Conservation (phyloP, 1,140 invertebrate genomes). For the Saccostrea glomerata region DNA sequence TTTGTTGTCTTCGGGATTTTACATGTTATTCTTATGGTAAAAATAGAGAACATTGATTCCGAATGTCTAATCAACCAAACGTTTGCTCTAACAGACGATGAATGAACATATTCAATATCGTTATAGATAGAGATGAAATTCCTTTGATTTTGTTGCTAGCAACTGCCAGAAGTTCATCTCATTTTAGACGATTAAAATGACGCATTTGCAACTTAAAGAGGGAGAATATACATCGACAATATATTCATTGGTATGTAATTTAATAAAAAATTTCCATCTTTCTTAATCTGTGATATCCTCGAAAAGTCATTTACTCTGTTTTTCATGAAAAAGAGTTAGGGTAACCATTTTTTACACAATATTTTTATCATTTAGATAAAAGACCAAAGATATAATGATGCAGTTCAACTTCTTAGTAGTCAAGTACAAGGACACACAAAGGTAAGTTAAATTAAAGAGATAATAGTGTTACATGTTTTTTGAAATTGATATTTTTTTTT, state of each 20-base stretch:
- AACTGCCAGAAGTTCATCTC: not conserved
- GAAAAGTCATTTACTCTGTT: not conserved
- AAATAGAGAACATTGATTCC: not conserved
- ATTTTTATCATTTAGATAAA: slow-evolving; percentile 87
- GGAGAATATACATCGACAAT: slow-evolving; percentile 78
- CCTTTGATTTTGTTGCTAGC: slow-evolving; percentile 3
- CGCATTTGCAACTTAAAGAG: slow-evolving; percentile 77
- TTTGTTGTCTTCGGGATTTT: not conserved
- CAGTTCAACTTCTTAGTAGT: slow-evolving; percentile 89
- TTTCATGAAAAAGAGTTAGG: not conserved
- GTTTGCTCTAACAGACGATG: not conserved
- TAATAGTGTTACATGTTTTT: too few species aligned
- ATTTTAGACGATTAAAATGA: slow-evolving; percentile 63
- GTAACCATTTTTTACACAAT: not conserved
- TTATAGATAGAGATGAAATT: slow-evolving; percentile 21
- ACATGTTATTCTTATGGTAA: not conserved
- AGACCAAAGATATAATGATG: slow-evolving; percentile 93
- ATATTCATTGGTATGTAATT: slow-evolving; percentile 74
- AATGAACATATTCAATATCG: not conserved
- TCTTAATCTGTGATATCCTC: too few species aligned
- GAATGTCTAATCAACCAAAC: not conserved
- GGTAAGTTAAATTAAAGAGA: not conserved
- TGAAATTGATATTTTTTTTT: too few species aligned
- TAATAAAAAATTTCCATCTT: not conserved
- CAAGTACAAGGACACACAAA: slow-evolving; percentile 80